Evolutionary conservation across 2,113 vertebrate species (phyloP), one percentile per base, ranked within the genome.

Genomic region (Channa maculata): DNA sequence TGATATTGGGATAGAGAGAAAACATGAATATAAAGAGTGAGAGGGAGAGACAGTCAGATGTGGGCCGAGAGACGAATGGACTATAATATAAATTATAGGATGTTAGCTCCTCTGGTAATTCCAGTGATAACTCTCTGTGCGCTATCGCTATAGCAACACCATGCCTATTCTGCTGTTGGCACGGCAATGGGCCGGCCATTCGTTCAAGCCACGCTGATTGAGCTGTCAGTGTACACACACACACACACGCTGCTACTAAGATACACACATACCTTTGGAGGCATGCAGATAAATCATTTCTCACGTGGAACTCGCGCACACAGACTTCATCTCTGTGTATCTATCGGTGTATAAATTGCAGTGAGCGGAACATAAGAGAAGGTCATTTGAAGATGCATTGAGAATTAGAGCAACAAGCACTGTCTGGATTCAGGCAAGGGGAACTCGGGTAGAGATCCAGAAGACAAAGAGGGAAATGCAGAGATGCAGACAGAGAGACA

Each of bases 181-280:
- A 77, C 73, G 0, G 50, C 9, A 75, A 85, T 73, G 69, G 74
- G 62, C 64, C 8, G 73, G 80, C 87, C 78, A 87, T 91, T 85
- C 75, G 75, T 92, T 87, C 72, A 77, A 71, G 81, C 83, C 81
- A 68, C 73, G 43, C 83, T 92, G 91, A 92, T 92, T 91, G 87
- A 90, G 88, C 86, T 90, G 88, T 91, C 89, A 88, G 36, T 48
- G 49, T 72, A 62, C 80, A 45, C 58, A 14, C 77, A 73, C 39
- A 73, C 39, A 65, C 52, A 39, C 68, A 15, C 62, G 7, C 67
- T 66, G 38, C 46, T 62, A 68, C 60, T 77, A 38, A 77, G 44
- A 49, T 48, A 72, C 38, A 55, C 46, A 24, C 72, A 63, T 64
- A 62, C 64, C 24, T 57, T 51, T 12, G 8, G 49, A 75, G 70